Percentiles rank a stretch among this genome's conserved stretches.
Evolutionary conservation across 2,113 vertebrate genomes (phyloP).

Genomic region (Solenodon paradoxus): DNA sequence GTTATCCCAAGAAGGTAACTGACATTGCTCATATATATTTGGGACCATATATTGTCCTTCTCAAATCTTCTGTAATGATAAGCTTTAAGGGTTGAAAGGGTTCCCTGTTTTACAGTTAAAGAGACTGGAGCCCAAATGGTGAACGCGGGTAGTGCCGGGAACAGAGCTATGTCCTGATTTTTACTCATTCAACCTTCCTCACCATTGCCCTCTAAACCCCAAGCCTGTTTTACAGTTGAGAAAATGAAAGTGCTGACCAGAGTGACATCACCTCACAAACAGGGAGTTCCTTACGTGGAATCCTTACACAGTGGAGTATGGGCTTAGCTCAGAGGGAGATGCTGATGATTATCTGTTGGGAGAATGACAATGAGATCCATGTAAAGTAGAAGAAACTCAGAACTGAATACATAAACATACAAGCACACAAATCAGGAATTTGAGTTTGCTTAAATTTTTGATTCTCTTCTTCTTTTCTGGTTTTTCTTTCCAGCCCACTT

Average conservation of each 20-base stretch:
- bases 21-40: not conserved
- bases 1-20: not conserved
- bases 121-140: not conserved
- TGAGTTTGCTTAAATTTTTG: not conserved
- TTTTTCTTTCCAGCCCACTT: not conserved
- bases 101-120: not conserved
- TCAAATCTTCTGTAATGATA: not conserved
- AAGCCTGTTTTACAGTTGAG: not conserved
- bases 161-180: not conserved
- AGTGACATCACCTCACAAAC: not conserved
- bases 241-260: not conserved
- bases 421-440: not conserved
- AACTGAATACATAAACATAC: not conserved
- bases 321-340: not conserved
- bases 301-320: too few species aligned
- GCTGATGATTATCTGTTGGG: not conserved
- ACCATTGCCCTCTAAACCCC: not conserved
- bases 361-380: not conserved
- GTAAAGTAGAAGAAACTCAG: not conserved
- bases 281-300: not conserved
- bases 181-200: not conserved
- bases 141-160: accelerated
- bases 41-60: not conserved
- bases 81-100: not conserved
- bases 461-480: not conserved